Evolutionary conservation across 2,113 vertebrate genomes (phyloP).

Genomic region (Miniopterus natalensis): DNA sequence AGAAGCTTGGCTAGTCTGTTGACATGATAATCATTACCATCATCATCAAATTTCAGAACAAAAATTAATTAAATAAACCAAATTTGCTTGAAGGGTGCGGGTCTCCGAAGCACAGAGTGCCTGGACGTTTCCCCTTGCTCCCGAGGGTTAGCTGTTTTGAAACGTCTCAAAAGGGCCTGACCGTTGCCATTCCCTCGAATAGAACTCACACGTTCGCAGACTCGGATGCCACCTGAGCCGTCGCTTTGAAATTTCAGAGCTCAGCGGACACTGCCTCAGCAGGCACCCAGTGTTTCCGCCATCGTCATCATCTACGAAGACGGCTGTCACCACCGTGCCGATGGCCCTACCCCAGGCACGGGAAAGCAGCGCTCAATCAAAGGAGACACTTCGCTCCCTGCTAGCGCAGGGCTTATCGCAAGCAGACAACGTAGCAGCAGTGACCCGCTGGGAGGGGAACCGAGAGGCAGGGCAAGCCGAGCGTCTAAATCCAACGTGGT

Average conservation of each 20-base stretch:
- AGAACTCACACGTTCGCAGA: rapidly evolving
- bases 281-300: neutral
- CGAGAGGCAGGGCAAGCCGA: rapidly evolving
- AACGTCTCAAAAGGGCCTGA: neutral
- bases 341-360: neutral
- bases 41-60: neutral
- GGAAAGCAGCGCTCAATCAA: neutral
- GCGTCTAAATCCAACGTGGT: neutral
- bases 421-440: rapidly evolving
- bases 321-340: rapidly evolving
- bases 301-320: neutral
- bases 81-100: neutral
- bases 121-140: neutral
- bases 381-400: neutral
- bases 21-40: neutral
- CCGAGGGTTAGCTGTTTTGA: neutral
- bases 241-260: neutral
- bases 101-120: neutral
- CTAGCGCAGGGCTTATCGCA: neutral
- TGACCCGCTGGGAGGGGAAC: neutral
- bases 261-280: neutral
- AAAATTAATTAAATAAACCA: neutral
- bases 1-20: too few relatives aligned
- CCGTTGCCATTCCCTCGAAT: neutral
- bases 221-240: rapidly evolving